Base-by-base conservation (phyloP, 1,140 invertebrate species). In the Lepidurus arcticus region DNA sequence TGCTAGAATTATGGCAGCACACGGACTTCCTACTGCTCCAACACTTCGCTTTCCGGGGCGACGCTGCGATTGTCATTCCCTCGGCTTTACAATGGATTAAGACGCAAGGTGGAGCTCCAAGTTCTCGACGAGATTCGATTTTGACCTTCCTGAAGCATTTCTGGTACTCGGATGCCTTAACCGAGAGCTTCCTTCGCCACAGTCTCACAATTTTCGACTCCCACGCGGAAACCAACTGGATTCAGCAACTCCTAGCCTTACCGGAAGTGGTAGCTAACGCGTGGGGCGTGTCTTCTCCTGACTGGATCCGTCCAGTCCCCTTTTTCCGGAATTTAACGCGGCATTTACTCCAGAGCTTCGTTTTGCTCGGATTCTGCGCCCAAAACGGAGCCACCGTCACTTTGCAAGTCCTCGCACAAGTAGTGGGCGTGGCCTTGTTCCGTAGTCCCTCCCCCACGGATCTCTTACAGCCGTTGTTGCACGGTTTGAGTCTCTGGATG, bases 181-280 rank as follows among this genome's bases (percentile, higher is more conserved):
- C 43, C 42, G 73, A 73, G 13, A 42, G 78, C 2, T 83, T 82
- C 80, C 24, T 78, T 7, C 21, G 73, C 3, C 73, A 42, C 42
- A 75, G 65, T 43, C 73, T 78, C 42, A 4, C 44, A 24, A 16
- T 26, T 21, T 42, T 42, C 44, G 16, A 43, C n/a, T 34, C 34
- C 7, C 75, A 74, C 10, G 74, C 16, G 13, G 78, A 78, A 75
- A 82, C 83, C 7, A 81, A 83, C 73, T 80, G 82, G 9, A 80
- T 83, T 13, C 78, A 73, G 21, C 78, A 77, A 6, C 42, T 83
- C 0, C 73, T 79, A 1, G 80, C 81, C 43, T 80, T 84, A 34
- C 83, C 84, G 43, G 82, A 84, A 24, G 82, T 80, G 76, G 79
- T 82, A 76, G 83, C 82, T 10, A 84, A 83, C 78, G 81, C 80